Evolutionary conservation across 2,888 invertebrate genomes (phyloP).

Genomic region (Phengaris alcon): DNA sequence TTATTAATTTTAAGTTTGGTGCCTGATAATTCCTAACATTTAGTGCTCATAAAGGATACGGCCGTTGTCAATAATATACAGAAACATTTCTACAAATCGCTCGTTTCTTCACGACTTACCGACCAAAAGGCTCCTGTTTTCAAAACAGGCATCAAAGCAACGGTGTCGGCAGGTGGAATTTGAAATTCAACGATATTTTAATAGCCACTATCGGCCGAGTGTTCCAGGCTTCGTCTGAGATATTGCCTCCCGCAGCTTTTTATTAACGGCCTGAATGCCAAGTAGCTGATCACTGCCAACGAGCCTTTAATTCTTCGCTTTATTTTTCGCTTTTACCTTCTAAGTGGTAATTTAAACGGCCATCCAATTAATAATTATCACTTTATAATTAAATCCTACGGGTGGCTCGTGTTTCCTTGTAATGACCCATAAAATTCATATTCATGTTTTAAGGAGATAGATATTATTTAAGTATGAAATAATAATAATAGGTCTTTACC

Average conservation of each 20-base stretch:
- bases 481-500: no score
- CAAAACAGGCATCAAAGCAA: conserved; percentile 14
- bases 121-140: not conserved
- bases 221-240: conserved; percentile 52
- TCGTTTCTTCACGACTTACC: not conserved
- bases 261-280: conserved; percentile 58
- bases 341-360: not conserved
- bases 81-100: not conserved
- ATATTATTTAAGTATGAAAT: not conserved
- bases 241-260: conserved; percentile 62
- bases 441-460: no score
- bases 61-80: not conserved
- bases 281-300: conserved; percentile 46
- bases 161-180: conserved; percentile 40
- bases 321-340: conserved; percentile 21
- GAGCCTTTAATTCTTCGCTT: conserved; percentile 43
- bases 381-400: not conserved
- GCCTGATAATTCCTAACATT: no score
- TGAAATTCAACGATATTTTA: conserved; percentile 77
- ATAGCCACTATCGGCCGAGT: conserved; percentile 72
- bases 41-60: not conserved
- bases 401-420: not conserved
- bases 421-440: not conserved
- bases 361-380: not conserved
- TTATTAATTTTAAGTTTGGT: no score